Percentiles rank a stretch among this genome's conserved stretches.
Conservation (phyloP, 1,140 invertebrate genomes). For the Tetramorium simillimum region DNA sequence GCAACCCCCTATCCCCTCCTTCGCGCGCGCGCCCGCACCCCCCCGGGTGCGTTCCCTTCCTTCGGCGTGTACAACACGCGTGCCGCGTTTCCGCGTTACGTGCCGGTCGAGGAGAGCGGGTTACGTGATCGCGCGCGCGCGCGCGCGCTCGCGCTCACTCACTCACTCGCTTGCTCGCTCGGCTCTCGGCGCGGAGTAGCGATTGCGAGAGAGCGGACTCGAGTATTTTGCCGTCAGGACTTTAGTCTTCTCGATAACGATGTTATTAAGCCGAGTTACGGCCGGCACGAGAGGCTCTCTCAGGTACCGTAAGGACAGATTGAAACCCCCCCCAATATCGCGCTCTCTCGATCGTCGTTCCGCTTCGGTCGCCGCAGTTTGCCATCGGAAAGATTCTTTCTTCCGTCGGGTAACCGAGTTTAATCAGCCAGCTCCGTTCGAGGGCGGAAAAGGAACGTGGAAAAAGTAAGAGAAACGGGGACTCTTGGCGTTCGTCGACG, state of each 20-base stretch:
- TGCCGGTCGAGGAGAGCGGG: constrained; percentile 41
- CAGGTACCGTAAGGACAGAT: not conserved
- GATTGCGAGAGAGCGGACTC: constrained; percentile 17
- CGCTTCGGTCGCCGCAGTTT: too few species aligned
- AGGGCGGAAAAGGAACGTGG: not conserved
- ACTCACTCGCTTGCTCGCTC: not conserved
- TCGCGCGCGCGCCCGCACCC: not conserved
- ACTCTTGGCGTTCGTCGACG: not conserved
- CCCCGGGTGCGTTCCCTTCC: constrained; percentile 44
- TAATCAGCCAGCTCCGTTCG: not conserved
- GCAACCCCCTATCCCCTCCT: constrained; percentile 27
- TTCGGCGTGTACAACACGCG: constrained; percentile 57
- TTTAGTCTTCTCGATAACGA: constrained; percentile 28
- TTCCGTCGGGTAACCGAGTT: not conserved
- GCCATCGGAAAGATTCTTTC: not conserved
- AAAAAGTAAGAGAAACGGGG: not conserved
- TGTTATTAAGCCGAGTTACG: not conserved
- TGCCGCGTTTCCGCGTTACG: constrained; percentile 57
- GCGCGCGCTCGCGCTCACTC: not conserved
- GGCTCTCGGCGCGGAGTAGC: not conserved
- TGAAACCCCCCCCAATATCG: not conserved
- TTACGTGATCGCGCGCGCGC: constrained; percentile 43
- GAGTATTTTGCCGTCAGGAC: constrained; percentile 34
- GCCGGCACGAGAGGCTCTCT: not conserved
- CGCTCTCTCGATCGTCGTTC: not conserved